These are phyloP conservation scores for Ophioninae sp. DNA, from an alignment of 2,888 invertebrate species.

Conservation along the genomic window DNA sequence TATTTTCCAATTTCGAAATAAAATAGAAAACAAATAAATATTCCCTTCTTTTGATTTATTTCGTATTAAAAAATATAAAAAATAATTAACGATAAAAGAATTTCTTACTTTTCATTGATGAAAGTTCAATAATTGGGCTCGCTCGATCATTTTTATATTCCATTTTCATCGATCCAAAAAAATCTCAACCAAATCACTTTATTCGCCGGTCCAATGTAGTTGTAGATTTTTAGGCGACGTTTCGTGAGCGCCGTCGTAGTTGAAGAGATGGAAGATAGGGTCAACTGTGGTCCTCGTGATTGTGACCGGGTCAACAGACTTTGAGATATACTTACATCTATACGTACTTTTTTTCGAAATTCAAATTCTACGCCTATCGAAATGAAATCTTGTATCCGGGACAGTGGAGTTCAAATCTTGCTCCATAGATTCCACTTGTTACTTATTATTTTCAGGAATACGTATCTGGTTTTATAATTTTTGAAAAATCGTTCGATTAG, in stretches of 20 bases:
- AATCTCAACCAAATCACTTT: not conserved
- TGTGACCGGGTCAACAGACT: slow-evolving; percentile 54
- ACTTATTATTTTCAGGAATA: too few species aligned
- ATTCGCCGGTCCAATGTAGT: not conserved
- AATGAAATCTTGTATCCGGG: not conserved
- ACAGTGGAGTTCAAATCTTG: not conserved
- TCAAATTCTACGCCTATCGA: not conserved
- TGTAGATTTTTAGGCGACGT: not conserved
- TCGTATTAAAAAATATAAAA: too few species aligned
- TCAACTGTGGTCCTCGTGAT: slow-evolving; percentile 48
- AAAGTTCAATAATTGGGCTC: too few species aligned
- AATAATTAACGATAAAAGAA: too few species aligned
- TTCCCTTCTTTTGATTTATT: too few species aligned
- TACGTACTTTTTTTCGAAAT: not conserved
- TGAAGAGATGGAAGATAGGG: slow-evolving; percentile 32
- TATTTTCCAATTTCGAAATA: not conserved
- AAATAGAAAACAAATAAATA: too few species aligned
- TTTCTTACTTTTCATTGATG: too few species aligned
- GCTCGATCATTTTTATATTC: not conserved
- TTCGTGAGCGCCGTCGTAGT: slow-evolving; percentile 18
- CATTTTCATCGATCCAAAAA: not conserved
- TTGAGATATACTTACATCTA: slow-evolving; percentile 42
- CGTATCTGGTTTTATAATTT: too few species aligned
- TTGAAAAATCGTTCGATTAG: too few species aligned
- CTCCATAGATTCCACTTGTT: too few species aligned